Evolutionary conservation across 2,797 vertebrate species (phyloP).

Genomic region (Labeo calbasu): DNA sequence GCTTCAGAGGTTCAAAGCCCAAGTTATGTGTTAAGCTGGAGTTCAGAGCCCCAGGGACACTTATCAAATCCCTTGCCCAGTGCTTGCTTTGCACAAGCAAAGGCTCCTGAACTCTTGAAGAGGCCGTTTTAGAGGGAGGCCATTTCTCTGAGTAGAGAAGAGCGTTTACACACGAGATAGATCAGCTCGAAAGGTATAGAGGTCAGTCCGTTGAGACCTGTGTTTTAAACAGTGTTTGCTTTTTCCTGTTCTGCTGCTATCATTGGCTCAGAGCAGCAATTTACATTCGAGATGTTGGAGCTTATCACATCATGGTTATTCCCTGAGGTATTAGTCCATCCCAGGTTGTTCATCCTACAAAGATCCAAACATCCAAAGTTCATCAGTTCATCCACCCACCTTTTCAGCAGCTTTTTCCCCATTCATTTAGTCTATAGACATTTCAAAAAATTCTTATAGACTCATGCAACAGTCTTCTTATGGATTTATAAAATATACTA

Average conservation of each 20-base stretch:
- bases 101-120: slow-evolving; percentile 55
- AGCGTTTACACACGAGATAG: slow-evolving; percentile 43
- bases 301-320: slow-evolving; percentile 26
- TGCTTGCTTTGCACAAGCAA: slow-evolving; percentile 60
- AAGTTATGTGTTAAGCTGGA: slow-evolving; percentile 71
- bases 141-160: slow-evolving; percentile 57
- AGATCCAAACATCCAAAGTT: neutral
- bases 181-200: slow-evolving; percentile 61
- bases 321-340: neutral
- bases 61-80: slow-evolving; percentile 66
- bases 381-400: neutral
- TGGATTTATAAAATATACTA: neutral
- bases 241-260: slow-evolving; percentile 30
- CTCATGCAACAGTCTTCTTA: neutral
- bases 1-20: slow-evolving; percentile 61
- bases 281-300: slow-evolving; percentile 5
- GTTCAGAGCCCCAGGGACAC: slow-evolving; percentile 66
- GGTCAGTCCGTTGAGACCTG: slow-evolving; percentile 62
- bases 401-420: neutral
- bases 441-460: neutral
- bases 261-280: slow-evolving; percentile 22
- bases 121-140: slow-evolving; percentile 39
- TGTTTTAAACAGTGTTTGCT: slow-evolving; percentile 54
- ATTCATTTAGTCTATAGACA: neutral
- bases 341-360: neutral